Evolutionary conservation across 1,140 invertebrate genomes (phyloP).

Genomic region (Acromyrmex charruanus): DNA sequence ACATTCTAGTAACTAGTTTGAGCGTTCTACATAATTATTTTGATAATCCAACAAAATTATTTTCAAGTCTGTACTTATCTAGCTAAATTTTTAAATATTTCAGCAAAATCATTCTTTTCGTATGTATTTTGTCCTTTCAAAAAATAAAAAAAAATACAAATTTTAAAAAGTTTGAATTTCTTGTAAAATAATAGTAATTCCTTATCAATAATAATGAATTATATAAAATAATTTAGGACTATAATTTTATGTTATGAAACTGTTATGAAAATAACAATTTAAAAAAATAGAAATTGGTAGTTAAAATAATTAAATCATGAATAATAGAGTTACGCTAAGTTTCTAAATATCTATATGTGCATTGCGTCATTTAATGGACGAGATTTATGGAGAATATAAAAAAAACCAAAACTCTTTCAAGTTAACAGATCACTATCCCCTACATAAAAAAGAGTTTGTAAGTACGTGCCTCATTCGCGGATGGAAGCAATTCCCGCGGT

Average conservation of each 20-base stretch:
- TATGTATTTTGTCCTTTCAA: not conserved
- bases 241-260: no score
- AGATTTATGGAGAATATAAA: not conserved
- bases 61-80: no score
- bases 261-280: not conserved
- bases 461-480: not conserved
- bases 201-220: not conserved
- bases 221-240: not conserved
- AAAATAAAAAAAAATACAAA: not conserved
- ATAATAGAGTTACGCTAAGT: not conserved
- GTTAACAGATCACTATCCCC: not conserved
- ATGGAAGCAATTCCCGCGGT: constrained; percentile 13
- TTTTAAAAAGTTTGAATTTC: not conserved
- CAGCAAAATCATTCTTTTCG: no score
- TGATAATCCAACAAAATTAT: no score
- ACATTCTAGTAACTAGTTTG: no score
- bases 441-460: constrained; percentile 10
- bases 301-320: not conserved
- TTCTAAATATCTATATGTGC: not conserved
- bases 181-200: not conserved
- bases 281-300: not conserved
- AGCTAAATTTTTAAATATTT: no score
- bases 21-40: no score
- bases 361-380: not conserved
- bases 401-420: not conserved